Base-by-base conservation (phyloP, 2,113 vertebrate species). In the Motacilla tschutschensis region DNA sequence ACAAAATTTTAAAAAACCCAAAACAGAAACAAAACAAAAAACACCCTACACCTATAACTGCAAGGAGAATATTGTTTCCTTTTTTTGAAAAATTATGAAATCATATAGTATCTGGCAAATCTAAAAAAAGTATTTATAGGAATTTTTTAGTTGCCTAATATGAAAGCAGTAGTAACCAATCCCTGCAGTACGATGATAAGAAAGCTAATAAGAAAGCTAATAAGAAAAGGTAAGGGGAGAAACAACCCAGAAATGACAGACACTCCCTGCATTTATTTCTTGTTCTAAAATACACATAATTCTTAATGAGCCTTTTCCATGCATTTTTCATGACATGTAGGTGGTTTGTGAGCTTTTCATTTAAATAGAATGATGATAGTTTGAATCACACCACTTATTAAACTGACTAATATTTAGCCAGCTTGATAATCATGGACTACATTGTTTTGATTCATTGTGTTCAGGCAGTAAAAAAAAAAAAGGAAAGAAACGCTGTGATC, bases 21-120 rank as follows among this genome's bases (percentile, higher is more conserved):
- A n/a, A 33, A 22, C 10, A 41, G 8, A 7, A 35, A 14, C 11
- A 22, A 40, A 3, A 3, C 0, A 26, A 36, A 35, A 17, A 53
- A n/a, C 14, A 6, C 2, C 4, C 8, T 16, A 14, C 44, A 53
- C 7, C 3, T 51, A 4, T 31, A 47, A 69, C 11, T 55, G 20
- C 33, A 63, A 48, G 4, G 9, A 29, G 5, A 9, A 38, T 48
- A 58, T 36, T 1, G 0, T 59, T 46, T 38, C 9, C 8, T 59
- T 17, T 62, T 10, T 47, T n/a, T 26, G 6, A 48, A 57, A 64
- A 58, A 28, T 15, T 44, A 19, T 75, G 18, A 50, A 67, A 55
- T 29, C 1, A 33, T 29, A 4, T 20, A 35, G 4, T 17, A 38
- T 41, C 20, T 44, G 13, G 3, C 1, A 69, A 57, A 47, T 35